Evolutionary conservation across 2,888 invertebrate genomes (phyloP).

Genomic region (Andrena camellia): DNA sequence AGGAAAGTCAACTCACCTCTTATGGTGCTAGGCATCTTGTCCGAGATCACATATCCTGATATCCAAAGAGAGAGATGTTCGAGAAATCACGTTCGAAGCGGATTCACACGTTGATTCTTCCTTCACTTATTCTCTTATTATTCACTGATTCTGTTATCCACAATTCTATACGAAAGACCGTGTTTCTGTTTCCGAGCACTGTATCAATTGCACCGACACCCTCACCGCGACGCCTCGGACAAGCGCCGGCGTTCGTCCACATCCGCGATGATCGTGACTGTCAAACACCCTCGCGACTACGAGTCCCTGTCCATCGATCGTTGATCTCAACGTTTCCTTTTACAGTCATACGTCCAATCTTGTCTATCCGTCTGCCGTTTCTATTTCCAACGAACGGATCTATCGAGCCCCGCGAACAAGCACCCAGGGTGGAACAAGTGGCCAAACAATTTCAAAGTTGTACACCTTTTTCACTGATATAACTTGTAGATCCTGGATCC

Average conservation of each 20-base stretch:
- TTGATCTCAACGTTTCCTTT: slow-evolving; percentile 31
- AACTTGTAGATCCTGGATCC: background rate
- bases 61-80: slow-evolving; percentile 71
- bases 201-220: slow-evolving; percentile 55
- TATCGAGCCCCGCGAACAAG: too few relatives aligned
- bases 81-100: slow-evolving; percentile 45
- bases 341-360: slow-evolving; percentile 34
- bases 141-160: slow-evolving; percentile 57
- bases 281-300: slow-evolving; percentile 31
- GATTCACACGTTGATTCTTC: slow-evolving; percentile 52
- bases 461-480: background rate
- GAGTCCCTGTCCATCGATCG: slow-evolving; percentile 48
- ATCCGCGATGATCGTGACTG: slow-evolving; percentile 36
- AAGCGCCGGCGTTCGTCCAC: slow-evolving; percentile 47
- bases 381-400: background rate
- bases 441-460: background rate
- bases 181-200: slow-evolving; percentile 55
- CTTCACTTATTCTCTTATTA: slow-evolving; percentile 29
- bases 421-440: background rate
- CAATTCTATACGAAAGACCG: slow-evolving; percentile 38
- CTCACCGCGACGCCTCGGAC: slow-evolving; percentile 38
- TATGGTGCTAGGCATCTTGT: slow-evolving; percentile 84
- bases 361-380: background rate
- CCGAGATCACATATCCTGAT: slow-evolving; percentile 83
- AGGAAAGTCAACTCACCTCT: slow-evolving; percentile 79